A percentile compares a stretch with the other conserved stretches of the same genome.
phyloP scores from a whole-genome alignment of 2,797 vertebrate genomes.

The Pempheris klunzingeri region DNA sequence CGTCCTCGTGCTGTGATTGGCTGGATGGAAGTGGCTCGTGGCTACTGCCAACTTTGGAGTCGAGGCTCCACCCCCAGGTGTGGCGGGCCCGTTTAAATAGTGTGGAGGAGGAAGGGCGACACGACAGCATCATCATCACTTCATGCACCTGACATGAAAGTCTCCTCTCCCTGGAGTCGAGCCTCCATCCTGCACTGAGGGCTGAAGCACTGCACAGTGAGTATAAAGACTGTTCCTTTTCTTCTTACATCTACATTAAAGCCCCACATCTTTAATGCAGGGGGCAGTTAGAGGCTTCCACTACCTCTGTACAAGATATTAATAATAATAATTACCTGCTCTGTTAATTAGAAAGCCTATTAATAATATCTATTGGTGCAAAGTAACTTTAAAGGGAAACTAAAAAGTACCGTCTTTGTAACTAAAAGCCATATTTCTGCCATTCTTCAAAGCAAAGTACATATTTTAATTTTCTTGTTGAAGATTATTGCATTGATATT shows the following conservation, averaged over 20 bases:
- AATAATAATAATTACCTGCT: neutral
- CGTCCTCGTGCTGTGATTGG: constrained; percentile 35
- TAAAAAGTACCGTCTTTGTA: neutral
- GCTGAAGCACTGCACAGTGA: constrained; percentile 61
- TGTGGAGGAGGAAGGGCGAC: constrained; percentile 43
- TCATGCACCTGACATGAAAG: constrained; percentile 57
- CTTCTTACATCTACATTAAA: neutral
- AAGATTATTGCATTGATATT: neutral
- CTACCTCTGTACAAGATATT: neutral
- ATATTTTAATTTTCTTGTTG: neutral
- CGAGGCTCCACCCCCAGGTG: constrained; percentile 70
- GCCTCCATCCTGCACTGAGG: constrained; percentile 53
- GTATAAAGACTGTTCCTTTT: constrained; percentile 5
- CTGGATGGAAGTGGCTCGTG: neutral
- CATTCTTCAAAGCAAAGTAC: neutral
- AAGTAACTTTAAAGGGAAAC: neutral
- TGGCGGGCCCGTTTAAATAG: constrained; percentile 64
- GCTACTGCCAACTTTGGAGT: constrained; percentile 32
- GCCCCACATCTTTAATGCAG: neutral
- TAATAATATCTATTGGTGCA: neutral
- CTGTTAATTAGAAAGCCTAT: neutral
- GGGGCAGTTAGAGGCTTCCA: neutral
- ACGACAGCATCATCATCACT: constrained; percentile 43
- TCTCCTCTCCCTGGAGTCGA: constrained; percentile 43
- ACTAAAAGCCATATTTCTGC: neutral